phyloP scores from a whole-genome alignment of 2,797 vertebrate species.

The Typhlichthys eigenmanni region DNA sequence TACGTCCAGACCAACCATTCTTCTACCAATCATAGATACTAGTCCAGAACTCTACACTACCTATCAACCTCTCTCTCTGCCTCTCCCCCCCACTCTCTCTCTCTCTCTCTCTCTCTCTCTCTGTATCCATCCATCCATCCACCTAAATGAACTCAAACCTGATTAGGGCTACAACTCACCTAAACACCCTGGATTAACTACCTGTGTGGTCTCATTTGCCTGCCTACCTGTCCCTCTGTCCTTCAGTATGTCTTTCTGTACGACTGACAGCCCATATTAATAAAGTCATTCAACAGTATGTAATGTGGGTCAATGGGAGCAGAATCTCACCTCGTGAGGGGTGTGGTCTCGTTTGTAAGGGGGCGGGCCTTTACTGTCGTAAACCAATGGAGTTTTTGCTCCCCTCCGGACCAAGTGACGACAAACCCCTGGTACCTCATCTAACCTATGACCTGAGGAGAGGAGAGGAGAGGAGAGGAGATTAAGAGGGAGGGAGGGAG shows the following conservation, averaged over 20 bases:
- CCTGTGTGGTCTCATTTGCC: neutral
- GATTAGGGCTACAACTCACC: slow-evolving; percentile 4
- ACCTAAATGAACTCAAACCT: neutral
- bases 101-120: neutral
- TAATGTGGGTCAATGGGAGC: neutral
- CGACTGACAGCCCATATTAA: neutral
- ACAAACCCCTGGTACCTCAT: slow-evolving; percentile 84
- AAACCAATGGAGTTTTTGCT: slow-evolving; percentile 77
- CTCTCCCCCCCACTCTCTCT: neutral
- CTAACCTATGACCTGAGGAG: slow-evolving; percentile 84
- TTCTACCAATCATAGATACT: slow-evolving; percentile 1
- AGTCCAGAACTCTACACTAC: neutral
- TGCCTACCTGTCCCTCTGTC: neutral
- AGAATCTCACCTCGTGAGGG: slow-evolving; percentile 67
- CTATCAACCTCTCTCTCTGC: neutral
- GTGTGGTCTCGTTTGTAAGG: slow-evolving; percentile 70
- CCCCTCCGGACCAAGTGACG: slow-evolving; percentile 86
- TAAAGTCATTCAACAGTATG: neutral
- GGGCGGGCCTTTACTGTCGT: slow-evolving; percentile 76
- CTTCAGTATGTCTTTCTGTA: neutral
- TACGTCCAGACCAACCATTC: slow-evolving; percentile 50
- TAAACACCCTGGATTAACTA: slow-evolving; percentile 6
- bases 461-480: neutral
- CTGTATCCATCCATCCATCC: slow-evolving; percentile 2
- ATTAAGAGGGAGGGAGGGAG: neutral